Evolutionary conservation across 2,113 vertebrate species (phyloP).

Genomic region (Poeciliopsis prolifica): DNA sequence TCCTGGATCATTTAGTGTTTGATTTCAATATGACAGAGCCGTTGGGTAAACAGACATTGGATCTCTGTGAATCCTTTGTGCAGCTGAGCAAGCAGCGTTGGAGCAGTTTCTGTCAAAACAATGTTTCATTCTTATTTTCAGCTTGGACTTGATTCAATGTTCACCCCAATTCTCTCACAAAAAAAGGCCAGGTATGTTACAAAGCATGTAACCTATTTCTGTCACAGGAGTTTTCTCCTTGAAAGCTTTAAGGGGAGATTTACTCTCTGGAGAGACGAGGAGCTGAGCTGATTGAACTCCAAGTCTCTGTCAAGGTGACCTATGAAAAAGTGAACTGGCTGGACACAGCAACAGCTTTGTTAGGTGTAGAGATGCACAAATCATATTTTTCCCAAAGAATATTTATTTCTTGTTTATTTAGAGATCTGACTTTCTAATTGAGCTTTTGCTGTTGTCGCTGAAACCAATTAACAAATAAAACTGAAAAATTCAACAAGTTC

Average conservation of each 20-base stretch:
- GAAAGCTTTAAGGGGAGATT: constrained; percentile 40
- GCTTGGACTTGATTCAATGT: constrained; percentile 17
- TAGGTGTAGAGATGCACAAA: not conserved
- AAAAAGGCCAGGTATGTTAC: constrained; percentile 14
- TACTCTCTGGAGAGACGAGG: constrained; percentile 24
- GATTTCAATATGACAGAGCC: constrained; percentile 65
- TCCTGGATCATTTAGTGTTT: constrained; percentile 56
- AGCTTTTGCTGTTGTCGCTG: not conserved
- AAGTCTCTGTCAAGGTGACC: constrained; percentile 53
- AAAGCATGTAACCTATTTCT: constrained; percentile 41
- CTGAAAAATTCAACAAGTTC: not conserved
- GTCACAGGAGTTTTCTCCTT: constrained; percentile 23
- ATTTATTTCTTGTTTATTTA: not conserved
- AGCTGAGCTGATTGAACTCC: constrained; percentile 52
- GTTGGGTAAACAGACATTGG: constrained; percentile 68
- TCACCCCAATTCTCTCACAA: constrained; percentile 21
- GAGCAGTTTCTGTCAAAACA: constrained; percentile 62
- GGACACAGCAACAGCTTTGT: not conserved
- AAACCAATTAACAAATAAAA: not conserved
- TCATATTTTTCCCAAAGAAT: not conserved
- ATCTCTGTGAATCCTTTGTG: constrained; percentile 57
- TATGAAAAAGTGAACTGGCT: not conserved
- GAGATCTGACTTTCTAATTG: not conserved
- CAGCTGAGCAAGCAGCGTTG: constrained; percentile 68
- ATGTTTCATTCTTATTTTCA: constrained; percentile 40